Base-by-base conservation (phyloP, 2,113 vertebrate species). In the Ondatra zibethicus region DNA sequence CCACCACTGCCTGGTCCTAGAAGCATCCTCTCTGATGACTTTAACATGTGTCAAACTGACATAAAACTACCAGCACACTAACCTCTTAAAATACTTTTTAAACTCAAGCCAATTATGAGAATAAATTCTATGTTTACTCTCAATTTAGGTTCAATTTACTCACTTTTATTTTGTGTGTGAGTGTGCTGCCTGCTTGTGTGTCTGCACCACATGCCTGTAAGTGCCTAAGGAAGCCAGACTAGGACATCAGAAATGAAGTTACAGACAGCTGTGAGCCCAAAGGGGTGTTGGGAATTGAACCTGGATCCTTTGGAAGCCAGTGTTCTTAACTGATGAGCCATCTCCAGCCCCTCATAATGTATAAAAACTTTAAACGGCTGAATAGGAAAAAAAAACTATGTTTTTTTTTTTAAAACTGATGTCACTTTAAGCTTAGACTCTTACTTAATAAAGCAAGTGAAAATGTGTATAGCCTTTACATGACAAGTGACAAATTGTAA, bases 401-500 rank as follows among this genome's bases (percentile, higher is more conserved):
- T n/a, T n/a, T n/a, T n/a, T n/a, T n/a, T n/a, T n/a, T 27, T 16
- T 47, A 77, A 63, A 92, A 88, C 10, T 47, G 29, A 87, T 39
- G 33, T 89, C 39, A 68, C 52, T 92, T 75, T 86, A 50, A 88
- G 12, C 58, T 89, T 89, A 96, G 75, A 55, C 65, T 25, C 12
- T 95, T 55, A 77, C 19, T 90, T 80, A 90, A 61, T 65, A 94
- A 91, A 96, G 36, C 47, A 87, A 93, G 89, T 55, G 16, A 93
- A 95, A 88, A 84, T 68, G 5, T 70, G 1, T 17, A 66, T 27
- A 21, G 47, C 25, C 73, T 78, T 92, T 84, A 66, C 45, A 63
- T 92, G 33, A 76, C 16, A 89, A 84, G 89, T 47, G 87, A 80
- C 45, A 84, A 80, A 88, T 0, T 42, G n/a, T 31, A 42, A 9